Evolutionary conservation across 2,797 vertebrate species (phyloP), one percentile per base, ranked within the genome.

Genomic region (Spheniscus humboldti): DNA sequence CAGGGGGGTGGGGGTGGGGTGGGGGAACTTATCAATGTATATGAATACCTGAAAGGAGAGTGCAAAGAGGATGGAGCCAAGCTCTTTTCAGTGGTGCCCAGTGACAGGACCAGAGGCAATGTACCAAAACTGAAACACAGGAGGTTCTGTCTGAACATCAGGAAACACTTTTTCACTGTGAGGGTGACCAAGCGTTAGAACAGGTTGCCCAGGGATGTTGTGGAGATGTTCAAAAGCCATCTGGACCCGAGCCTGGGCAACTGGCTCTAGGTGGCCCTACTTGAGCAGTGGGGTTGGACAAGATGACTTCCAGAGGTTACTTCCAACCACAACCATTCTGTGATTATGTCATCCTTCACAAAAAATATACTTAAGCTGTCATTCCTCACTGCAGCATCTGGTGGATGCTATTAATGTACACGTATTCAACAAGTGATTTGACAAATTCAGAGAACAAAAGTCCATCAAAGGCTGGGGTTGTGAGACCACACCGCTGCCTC

Each of bases 1-100:
- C 3, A 0, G 4, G 7, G 14, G 3, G 18, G 11, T 0, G 4
- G 7, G 14, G 39, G 39, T 12, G 1, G 4, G 39, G 39, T 12
- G 39, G 3, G 18, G 9, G 6, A 23, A 31, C 33, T 39, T 67
- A 66, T 15, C 35, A 30, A 19, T 12, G 35, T 59, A 16, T 45
- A 33, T 31, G 37, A 43, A 43, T 37, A 52, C 18, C 37, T 39
- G 37, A 59, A 59, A 25, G 10, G 31, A 79, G 27, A 6, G 52
- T 43, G 33, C 45, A 50, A 57, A 79, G 30, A 41, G 7, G 11
- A n/a, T 13, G 13, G 28, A 41, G 43, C 7, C 20, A 35, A 37
- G 15, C 35, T 43, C 6, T 57, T 64, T 64, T 50, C 55, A 50
- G 35, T 11, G 17, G 41, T 50, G 35, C 31, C 57, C 59, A 57